These are phyloP conservation scores for Sandelia bainsii DNA, from an alignment of 2,797 vertebrate genomes.

Conservation along the genomic window DNA sequence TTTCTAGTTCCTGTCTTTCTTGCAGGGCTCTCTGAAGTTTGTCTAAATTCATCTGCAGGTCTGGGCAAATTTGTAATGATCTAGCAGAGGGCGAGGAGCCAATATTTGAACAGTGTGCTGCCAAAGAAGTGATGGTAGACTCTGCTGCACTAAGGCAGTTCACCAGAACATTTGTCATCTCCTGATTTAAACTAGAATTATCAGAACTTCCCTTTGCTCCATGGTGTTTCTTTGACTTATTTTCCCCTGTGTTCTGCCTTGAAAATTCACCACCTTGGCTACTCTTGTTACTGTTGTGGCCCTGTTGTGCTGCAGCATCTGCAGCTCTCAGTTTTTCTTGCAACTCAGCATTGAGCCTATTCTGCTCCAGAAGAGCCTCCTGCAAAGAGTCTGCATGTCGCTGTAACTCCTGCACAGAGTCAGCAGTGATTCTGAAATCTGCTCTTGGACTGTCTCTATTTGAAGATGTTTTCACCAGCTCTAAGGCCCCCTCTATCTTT, in stretches of 20 bases:
- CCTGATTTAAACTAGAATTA: slow-evolving; percentile 28
- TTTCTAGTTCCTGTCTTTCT: slow-evolving; percentile 63
- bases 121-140: slow-evolving; percentile 73
- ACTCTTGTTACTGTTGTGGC: background rate
- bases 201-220: slow-evolving; percentile 12
- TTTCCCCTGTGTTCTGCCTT: slow-evolving; percentile 25
- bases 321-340: slow-evolving; percentile 72
- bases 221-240: slow-evolving; percentile 23
- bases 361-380: slow-evolving; percentile 76
- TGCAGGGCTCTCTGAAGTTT: slow-evolving; percentile 76
- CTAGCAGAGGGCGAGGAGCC: slow-evolving; percentile 29
- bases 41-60: slow-evolving; percentile 76
- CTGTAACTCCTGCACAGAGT: slow-evolving; percentile 56
- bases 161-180: slow-evolving; percentile 58
- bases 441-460: slow-evolving; percentile 19
- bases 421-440: background rate
- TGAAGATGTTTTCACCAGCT: slow-evolving; percentile 47
- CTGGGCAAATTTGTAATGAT: slow-evolving; percentile 38
- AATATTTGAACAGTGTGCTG: slow-evolving; percentile 63
- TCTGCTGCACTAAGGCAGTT: slow-evolving; percentile 80
- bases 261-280: slow-evolving; percentile 33
- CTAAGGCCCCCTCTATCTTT: slow-evolving; percentile 68
- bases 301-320: slow-evolving; percentile 41
- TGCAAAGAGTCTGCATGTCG: slow-evolving; percentile 74
- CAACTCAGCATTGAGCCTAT: slow-evolving; percentile 71